phyloP scores from a whole-genome alignment of 2,113 vertebrate species.

The Sylvietta virens region DNA sequence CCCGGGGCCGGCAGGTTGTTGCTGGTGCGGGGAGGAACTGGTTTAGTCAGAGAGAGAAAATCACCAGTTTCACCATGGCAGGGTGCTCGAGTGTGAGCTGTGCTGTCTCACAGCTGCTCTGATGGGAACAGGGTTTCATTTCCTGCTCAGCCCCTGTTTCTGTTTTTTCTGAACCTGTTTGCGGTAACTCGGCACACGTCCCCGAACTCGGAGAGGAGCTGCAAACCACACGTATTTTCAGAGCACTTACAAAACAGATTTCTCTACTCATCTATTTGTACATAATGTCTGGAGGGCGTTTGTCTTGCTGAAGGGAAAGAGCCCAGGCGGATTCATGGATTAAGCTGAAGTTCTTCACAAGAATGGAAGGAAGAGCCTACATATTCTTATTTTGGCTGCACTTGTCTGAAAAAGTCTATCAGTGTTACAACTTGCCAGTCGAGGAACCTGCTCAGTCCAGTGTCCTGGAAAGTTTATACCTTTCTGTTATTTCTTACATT shows the following conservation, averaged over 20 bases:
- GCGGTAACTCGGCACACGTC: not conserved
- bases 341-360: not conserved
- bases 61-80: not conserved
- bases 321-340: fast-evolving
- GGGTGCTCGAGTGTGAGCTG: not conserved
- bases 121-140: not conserved
- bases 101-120: constrained; percentile 2
- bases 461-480: not conserved
- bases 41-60: constrained; percentile 24
- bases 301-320: not conserved
- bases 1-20: not conserved
- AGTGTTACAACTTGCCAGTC: fast-evolving
- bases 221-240: not conserved
- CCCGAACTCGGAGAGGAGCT: not conserved
- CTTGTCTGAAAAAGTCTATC: not conserved
- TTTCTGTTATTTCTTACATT: not conserved
- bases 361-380: not conserved
- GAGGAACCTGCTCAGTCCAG: not conserved
- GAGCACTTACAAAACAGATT: not conserved
- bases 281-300: fast-evolving
- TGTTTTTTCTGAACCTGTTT: not conserved
- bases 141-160: constrained; percentile 14
- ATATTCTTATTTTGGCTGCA: not conserved
- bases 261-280: not conserved
- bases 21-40: not conserved